These are phyloP conservation scores for Araneus ventricosus DNA, from an alignment of 1,140 invertebrate species.

Conservation along the genomic window DNA sequence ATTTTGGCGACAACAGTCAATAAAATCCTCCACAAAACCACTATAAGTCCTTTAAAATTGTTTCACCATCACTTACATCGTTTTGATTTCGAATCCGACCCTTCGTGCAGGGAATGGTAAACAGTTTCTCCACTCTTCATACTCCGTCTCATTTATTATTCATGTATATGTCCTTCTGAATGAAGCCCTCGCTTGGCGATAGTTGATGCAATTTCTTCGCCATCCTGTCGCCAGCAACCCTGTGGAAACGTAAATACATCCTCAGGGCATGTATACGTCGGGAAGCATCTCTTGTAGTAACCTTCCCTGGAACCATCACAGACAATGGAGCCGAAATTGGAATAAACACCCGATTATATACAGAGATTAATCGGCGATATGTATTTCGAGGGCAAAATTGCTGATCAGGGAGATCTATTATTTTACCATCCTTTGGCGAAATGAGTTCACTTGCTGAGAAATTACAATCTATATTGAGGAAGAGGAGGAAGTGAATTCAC, in stretches of 20 bases:
- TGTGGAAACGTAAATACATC: constrained; percentile 31
- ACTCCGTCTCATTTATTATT: constrained; percentile 29
- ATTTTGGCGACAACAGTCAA: neutral
- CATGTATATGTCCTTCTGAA: constrained; percentile 29
- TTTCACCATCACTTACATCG: constrained; percentile 7
- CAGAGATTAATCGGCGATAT: constrained; percentile 46
- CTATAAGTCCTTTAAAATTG: neutral
- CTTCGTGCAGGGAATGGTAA: constrained; percentile 20
- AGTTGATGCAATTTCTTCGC: neutral
- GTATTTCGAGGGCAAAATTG: constrained; percentile 45
- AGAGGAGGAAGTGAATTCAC: no score
- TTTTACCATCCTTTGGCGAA: constrained; percentile 21
- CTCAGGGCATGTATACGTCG: constrained; percentile 46
- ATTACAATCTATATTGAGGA: no score
- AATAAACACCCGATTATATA: constrained; percentile 65
- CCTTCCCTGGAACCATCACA: constrained; percentile 46
- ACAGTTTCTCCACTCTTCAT: neutral
- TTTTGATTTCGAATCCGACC: neutral
- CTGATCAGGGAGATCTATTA: constrained; percentile 44
- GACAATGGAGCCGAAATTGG: constrained; percentile 63
- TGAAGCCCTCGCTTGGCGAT: constrained; percentile 17
- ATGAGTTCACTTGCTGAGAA: neutral
- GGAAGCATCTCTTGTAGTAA: constrained; percentile 33
- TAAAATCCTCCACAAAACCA: neutral
- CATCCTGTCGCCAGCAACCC: neutral